Evolutionary conservation across 2,888 invertebrate species (phyloP), one percentile per base, ranked within the genome.

Genomic region (Glaucopsyche alexis): DNA sequence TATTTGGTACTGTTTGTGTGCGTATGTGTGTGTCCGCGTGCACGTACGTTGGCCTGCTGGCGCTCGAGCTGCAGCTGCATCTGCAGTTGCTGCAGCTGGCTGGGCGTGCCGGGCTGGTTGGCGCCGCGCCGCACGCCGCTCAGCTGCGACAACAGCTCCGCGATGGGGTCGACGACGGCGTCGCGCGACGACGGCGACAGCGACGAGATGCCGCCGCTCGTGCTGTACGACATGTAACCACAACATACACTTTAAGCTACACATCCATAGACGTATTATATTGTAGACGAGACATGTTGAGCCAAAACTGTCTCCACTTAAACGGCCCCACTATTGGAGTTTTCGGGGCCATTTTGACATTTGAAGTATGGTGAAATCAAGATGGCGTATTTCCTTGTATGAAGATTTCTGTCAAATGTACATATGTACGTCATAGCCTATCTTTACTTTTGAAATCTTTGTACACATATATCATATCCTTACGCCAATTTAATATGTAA

Each of bases 151-250:
- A 99, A 94, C 78, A 99, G 94, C 94, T 99, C 99, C 77, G 98
- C 98, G 84, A 99, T 99, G 75, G 99, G 99, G 94, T 99, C 99
- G 78, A 98, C 98, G 78, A 98, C 98, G 77, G 97, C 96, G 88
- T 98, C 98, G 81, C 98, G 95, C 83, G 96, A 96, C 83, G 96
- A 97, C 80, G 98, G 98, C 81, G 97, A 97, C 83, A 97, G 92
- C 79, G 97, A 96, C 82, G 97, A 96, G 82, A 98, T 94, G 76
- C 97, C 97, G 82, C 96, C 96, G 80, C 97, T 95, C 80, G 97
- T 96, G 94, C 96, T 97, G 93, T 83, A 88, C 75, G 76, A 77
- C 73, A 75, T 74, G 76, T 76, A 74, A 70, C 60, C 67, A 50
- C 60, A 74, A 72, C 13, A 71, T 69, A 49, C 29, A 65, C 74